These are phyloP conservation scores for Cyrtorhinus lividipennis DNA, from an alignment of 1,140 invertebrate genomes.

Conservation along the genomic window DNA sequence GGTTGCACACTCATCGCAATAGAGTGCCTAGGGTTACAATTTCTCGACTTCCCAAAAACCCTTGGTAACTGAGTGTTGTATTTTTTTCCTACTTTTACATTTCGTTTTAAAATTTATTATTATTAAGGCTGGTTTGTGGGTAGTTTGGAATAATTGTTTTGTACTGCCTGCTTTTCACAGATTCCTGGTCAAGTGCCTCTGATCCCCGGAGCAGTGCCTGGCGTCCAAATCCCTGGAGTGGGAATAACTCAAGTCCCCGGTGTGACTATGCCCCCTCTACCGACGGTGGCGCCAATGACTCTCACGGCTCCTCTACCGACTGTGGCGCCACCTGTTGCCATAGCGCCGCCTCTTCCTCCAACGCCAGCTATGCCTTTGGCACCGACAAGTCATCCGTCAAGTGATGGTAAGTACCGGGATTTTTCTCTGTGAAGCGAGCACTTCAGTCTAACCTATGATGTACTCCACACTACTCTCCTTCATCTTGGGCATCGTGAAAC, in stretches of 20 bases:
- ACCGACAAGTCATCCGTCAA: no score
- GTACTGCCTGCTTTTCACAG: constrained; percentile 12
- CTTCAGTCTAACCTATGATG: no score
- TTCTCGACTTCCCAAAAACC: no score
- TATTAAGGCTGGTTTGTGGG: no score
- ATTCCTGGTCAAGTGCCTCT: background rate
- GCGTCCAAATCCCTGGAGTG: background rate
- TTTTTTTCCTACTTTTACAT: no score
- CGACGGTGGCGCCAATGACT: background rate
- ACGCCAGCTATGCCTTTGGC: background rate
- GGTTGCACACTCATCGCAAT: no score
- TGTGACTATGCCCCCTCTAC: constrained; percentile 2
- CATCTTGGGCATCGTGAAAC: background rate
- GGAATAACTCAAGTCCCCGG: background rate
- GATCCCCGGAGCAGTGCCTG: no score
- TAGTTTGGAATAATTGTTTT: no score
- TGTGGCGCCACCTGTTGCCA: constrained; percentile 11
- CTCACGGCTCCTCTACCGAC: constrained; percentile 7
- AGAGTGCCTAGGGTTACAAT: no score
- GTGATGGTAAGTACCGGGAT: constrained; percentile 15
- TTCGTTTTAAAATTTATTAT: no score
- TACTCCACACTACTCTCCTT: background rate
- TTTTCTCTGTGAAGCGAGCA: no score
- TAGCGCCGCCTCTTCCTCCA: constrained; percentile 1
- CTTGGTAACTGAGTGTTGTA: no score